Evolutionary conservation across 2,797 vertebrate species (phyloP), one percentile per base, ranked within the genome.

Genomic region (Clarias fuscus): DNA sequence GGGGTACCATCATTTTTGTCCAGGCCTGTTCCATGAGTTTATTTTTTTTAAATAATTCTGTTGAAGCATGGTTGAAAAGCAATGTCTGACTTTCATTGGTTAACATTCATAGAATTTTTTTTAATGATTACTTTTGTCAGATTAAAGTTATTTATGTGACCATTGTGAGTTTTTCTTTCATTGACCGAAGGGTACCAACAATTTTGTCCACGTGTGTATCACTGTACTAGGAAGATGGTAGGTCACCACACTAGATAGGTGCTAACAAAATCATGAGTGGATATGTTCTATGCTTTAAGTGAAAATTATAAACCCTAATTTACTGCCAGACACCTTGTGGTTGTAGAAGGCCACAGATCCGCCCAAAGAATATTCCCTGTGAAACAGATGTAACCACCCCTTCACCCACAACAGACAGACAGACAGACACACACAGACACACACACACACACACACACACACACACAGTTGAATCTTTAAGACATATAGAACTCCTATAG

Each of bases 281-380:
- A 59, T 33, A 77, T 30, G 30, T 11, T 33, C 5, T 33, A 13
- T 77, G 27, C 53, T 48, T 73, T 11, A 58, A 58, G n/a, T 20
- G 7, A 77, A 40, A 79, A n/a, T 40, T 13, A 78, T 24, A 79
- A 79, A 80, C 77, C n/a, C 22, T 53, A 64, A 62, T 40, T 80
- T 80, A n/a, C 13, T 62, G 37, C 33, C 61, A 81, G 22, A 33
- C 59, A 81, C 18, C 20, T 64, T 40, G 7, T 61, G 59, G 18
- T 24, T 62, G 59, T 62, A 79, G 24, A 62, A 62, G 5, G 13
- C 33, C n/a, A 33, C 11, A 40, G 58, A n/a, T 40, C 58, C 20
- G 33, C 10, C 56, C 17, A 0, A n/a, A 79, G 20, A 62, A 62
- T 79, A 79, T 62, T 24, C 6, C 59, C 33, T 61, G 18, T 37